A percentile compares a stretch with the other conserved stretches of the same genome.
Conservation (phyloP, 1,140 invertebrate species). For the Calosoma granatense region DNA sequence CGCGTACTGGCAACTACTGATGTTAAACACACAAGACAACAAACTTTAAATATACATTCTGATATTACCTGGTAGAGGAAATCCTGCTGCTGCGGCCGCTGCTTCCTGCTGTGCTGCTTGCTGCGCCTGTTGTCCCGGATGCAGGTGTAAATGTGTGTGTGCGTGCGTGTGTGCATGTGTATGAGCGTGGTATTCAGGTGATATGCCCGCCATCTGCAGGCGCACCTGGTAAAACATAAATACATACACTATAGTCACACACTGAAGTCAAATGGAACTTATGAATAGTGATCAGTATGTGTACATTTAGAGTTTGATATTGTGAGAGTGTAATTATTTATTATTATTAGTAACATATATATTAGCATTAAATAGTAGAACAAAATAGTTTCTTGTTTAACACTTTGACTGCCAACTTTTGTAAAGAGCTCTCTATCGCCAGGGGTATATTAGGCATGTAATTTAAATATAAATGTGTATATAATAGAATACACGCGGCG, state of each 20-base stretch:
- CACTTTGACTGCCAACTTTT: too few species aligned
- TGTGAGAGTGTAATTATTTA: too few species aligned
- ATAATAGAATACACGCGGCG: too few species aligned
- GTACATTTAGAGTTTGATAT: too few species aligned
- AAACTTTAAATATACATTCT: background rate
- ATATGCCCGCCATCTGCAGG: constrained; percentile 76
- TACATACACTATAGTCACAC: constrained; percentile 7
- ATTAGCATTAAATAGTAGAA: too few species aligned
- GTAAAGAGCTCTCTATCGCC: too few species aligned
- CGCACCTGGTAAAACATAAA: constrained; percentile 47
- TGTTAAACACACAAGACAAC: too few species aligned
- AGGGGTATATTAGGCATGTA: too few species aligned
- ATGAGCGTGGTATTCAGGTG: constrained; percentile 71
- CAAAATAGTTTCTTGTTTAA: too few species aligned
- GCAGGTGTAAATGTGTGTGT: constrained; percentile 79
- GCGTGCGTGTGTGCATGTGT: constrained; percentile 85
- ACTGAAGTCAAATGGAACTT: background rate
- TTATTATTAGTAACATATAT: constrained; percentile 42
- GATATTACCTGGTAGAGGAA: constrained; percentile 47
- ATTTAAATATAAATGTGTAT: too few species aligned
- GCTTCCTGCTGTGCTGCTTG: constrained; percentile 62
- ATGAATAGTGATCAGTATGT: too few species aligned
- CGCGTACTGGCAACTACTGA: too few species aligned
- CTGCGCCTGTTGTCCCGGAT: constrained; percentile 37
- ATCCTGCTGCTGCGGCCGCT: constrained; percentile 45